Evolutionary conservation across 30 jellyfish, hydroid and myxozoan species (phyloP), one percentile per base, ranked within the genome.

Genomic region (Aurelia sp.): DNA sequence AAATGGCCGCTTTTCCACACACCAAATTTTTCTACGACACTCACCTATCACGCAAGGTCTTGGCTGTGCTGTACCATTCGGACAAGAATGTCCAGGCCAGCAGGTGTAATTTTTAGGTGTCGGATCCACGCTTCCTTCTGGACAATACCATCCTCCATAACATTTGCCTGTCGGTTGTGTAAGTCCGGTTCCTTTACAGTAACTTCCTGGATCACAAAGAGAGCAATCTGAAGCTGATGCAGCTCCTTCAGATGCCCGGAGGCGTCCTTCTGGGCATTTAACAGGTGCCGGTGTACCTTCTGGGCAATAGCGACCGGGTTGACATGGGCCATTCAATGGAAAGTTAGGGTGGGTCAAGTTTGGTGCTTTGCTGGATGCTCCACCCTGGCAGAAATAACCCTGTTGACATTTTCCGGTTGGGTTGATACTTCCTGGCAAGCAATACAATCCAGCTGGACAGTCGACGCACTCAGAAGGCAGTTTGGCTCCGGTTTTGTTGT

Each of bases 91-190:
- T 13, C 99, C 99, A 4, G 84, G 88, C 86, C 89, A 70, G 73
- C 99, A 96, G 2, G 99, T 96, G 31, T 57, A 72, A 71, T 96
- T 96, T 72, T 31, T 12, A 22, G 98, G 99, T 21, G 96, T 96
- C 9, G 98, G 78, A 21, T 38, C 87, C 57, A 35, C 57, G 88
- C 88, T 91, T 21, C 96, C 92, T 44, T 66, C 90, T 18, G 96
- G 97, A 75, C 99, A 96, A 66, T 96, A 96, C 98, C 98, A 96
- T 19, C 99, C 99, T 9, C 77, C 96, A 8, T 76, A 71, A 72
- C 99, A 96, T 22, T 62, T 73, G 9, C 85, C 87, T 11, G 98
- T 82, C 18, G 98, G 96, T 31, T 51, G 48, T 18, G 82, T 86
- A 19, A 96, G 83, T 15, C 99, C 99, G 60, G 80, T 76, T 13